Evolutionary conservation across 2,888 invertebrate species (phyloP), one percentile per base, ranked within the genome.

Genomic region (Trachelus iudaicus): DNA sequence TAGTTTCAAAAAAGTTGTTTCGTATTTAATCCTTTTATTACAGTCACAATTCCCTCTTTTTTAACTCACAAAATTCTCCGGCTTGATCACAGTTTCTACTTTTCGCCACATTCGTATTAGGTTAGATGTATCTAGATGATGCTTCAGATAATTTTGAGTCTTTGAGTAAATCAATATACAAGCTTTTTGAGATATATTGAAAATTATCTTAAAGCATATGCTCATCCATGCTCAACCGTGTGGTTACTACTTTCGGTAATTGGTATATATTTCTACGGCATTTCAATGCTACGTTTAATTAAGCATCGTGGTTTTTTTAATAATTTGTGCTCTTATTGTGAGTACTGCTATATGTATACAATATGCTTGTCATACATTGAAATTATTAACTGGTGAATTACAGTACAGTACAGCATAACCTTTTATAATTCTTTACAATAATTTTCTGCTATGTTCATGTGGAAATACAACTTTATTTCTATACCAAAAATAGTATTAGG

Each of bases 271-370:
- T 33, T 71, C 71, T 34, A 56, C 56, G 56, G 33, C 34, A 71
- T 71, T 71, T 74, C 33, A n/a, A 87, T 87, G 87, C 81, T 86
- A 77, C 83, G 84, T 69, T 80, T 81, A 80, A 33, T 83, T 2
- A 79, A 76, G 37, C 69, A 81, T 15, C 69, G 78, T 68, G 76
- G 81, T 69, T 31, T 85, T 35, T 76, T 82, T 31, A 83, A 76
- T 75, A 80, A 80, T 77, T 78, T 83, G n/a, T 79, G 77, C 75
- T 83, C 80, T 33, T 81, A 81, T 75, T 77, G 87, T 87, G 79
- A 85, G 85, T 83, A 76, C n/a, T 31, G 23, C 56, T 56, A 56
- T 23, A 56, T 23, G 56, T 23, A 56, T 56, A 9, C 56, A 56
- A 56, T 56, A 56, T 56, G 56, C 56, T 56, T 56, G 23, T 56